These are phyloP conservation scores for Protonemura montana DNA, from an alignment of 2,888 invertebrate genomes.

Conservation along the genomic window DNA sequence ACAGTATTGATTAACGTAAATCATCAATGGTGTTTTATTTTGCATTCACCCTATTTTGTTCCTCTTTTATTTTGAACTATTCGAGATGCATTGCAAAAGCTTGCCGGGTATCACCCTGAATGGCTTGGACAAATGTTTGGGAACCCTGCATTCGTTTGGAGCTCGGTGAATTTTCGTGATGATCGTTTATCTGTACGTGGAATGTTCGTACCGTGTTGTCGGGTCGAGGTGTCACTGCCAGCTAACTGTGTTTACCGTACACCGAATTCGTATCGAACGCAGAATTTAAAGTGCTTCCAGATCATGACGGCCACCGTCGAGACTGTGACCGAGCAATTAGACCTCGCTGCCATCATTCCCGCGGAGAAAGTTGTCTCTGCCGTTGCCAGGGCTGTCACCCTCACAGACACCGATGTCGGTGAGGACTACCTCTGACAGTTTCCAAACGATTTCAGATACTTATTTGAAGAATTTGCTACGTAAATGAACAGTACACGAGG, in stretches of 20 bases:
- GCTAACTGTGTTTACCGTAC: neutral
- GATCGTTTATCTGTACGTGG: conserved; percentile 25
- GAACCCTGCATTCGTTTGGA: neutral
- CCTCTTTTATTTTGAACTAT: neutral
- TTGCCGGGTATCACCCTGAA: conserved; percentile 22
- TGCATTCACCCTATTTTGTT: neutral
- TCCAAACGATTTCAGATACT: no score
- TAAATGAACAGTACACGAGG: no score
- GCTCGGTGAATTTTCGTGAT: neutral
- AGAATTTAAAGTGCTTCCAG: conserved; percentile 62
- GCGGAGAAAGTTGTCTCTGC: conserved; percentile 77
- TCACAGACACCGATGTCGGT: conserved; percentile 90
- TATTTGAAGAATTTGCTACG: no score
- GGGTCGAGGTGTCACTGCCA: conserved; percentile 40
- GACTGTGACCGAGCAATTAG: conserved; percentile 89
- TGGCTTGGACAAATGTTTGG: conserved; percentile 15
- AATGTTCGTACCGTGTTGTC: conserved; percentile 32
- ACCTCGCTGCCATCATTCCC: conserved; percentile 86
- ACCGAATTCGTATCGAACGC: conserved; percentile 33
- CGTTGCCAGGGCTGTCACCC: conserved; percentile 84
- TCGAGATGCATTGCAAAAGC: conserved; percentile 23
- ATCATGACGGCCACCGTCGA: conserved; percentile 96
- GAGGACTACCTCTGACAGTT: conserved; percentile 56
- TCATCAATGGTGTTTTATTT: conserved; percentile 2
- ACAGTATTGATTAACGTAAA: neutral